Percentiles rank a stretch among this genome's conserved stretches.
phyloP scores from a whole-genome alignment of 2,113 vertebrate genomes.

The Barnardius zonarius region DNA sequence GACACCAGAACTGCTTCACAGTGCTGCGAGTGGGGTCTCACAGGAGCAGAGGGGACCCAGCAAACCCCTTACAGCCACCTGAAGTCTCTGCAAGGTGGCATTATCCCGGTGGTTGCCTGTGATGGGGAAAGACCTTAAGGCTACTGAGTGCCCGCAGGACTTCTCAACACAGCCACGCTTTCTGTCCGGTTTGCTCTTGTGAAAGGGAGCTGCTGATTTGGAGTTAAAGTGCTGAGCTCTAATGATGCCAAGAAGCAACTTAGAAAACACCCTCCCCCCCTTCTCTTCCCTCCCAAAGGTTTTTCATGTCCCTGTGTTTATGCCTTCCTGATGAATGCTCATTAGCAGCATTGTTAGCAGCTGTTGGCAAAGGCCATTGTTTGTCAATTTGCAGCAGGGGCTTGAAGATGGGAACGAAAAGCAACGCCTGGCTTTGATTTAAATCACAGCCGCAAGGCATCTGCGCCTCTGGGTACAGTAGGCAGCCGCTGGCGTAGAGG shows the following conservation, averaged over 20 bases:
- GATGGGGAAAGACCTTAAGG: fast-evolving
- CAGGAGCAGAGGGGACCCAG: not conserved
- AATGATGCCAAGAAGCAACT: not conserved
- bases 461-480: not conserved
- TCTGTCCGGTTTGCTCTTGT: not conserved
- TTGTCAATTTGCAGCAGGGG: conserved; percentile 4
- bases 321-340: not conserved
- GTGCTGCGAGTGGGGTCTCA: not conserved
- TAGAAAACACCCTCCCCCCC: not conserved
- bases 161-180: not conserved
- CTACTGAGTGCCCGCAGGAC: not conserved
- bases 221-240: not conserved
- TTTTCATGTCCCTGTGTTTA: not conserved
- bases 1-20: not conserved
- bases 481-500: not conserved
- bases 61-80: not conserved
- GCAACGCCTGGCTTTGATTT: conserved; percentile 6
- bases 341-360: conserved; percentile 26
- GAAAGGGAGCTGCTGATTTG: not conserved
- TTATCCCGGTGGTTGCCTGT: fast-evolving
- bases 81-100: not conserved
- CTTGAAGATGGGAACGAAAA: not conserved
- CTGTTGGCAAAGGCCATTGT: not conserved
- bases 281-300: not conserved
- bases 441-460: not conserved